Conservation (phyloP, 2,888 invertebrate species). For the Epinotia ramella region DNA sequence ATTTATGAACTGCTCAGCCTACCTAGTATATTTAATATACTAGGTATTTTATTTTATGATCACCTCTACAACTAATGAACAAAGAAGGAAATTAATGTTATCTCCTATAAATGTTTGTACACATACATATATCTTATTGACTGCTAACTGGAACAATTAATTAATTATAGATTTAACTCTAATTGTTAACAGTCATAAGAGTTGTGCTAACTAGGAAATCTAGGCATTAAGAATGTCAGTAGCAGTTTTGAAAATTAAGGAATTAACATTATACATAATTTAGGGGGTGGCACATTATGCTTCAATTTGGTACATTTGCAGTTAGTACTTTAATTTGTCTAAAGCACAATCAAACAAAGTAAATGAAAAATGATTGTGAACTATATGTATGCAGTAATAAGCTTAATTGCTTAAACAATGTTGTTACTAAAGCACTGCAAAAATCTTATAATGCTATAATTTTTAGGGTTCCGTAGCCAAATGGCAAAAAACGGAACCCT, state of each 20-base stretch:
- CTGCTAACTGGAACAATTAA: background rate
- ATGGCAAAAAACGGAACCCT: too few relatives aligned
- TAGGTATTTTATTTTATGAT: background rate
- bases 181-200: background rate
- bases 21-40: too few relatives aligned
- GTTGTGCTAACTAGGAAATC: background rate
- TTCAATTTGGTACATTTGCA: background rate
- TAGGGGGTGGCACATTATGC: background rate
- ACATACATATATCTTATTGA: background rate
- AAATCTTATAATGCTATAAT: too few relatives aligned
- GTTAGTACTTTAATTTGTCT: background rate
- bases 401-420: too few relatives aligned
- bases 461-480: too few relatives aligned
- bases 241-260: background rate
- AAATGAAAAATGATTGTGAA: too few relatives aligned
- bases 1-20: too few relatives aligned
- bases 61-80: background rate
- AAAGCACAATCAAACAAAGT: too few relatives aligned
- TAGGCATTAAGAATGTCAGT: background rate
- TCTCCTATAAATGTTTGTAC: background rate
- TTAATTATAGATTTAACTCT: background rate
- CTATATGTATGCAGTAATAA: too few relatives aligned
- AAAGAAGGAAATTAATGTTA: background rate
- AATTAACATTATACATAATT: background rate
- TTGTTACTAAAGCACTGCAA: too few relatives aligned